A percentile compares a stretch with the other conserved stretches of the same genome.
Conservation (phyloP, 2,888 invertebrate genomes). For the Esperia sulphurella region DNA sequence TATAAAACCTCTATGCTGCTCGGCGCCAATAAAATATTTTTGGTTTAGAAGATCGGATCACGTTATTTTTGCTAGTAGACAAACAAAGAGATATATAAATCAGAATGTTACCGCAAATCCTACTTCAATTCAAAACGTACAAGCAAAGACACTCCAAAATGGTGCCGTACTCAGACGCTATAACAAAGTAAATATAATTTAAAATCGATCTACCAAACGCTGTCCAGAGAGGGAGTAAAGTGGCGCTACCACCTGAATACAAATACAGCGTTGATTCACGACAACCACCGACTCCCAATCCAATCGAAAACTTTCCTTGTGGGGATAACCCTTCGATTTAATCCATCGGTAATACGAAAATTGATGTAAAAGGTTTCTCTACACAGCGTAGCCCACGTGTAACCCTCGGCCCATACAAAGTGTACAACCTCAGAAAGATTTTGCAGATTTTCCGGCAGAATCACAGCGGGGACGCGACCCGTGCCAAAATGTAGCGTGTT, state of each 20-base stretch:
- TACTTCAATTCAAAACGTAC: too few relatives aligned
- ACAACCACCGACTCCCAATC: slow-evolving; percentile 50
- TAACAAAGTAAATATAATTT: slow-evolving; percentile 37
- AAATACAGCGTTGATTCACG: slow-evolving; percentile 74
- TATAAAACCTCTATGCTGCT: too few relatives aligned
- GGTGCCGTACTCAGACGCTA: neutral
- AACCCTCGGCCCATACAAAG: slow-evolving; percentile 60
- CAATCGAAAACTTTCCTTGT: slow-evolving; percentile 67
- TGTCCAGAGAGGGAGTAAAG: slow-evolving; percentile 52
- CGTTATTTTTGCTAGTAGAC: too few relatives aligned
- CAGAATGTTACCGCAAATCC: too few relatives aligned
- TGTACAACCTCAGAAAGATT: slow-evolving; percentile 48
- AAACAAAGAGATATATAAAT: too few relatives aligned
- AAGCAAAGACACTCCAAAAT: neutral
- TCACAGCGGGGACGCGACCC: slow-evolving; percentile 44
- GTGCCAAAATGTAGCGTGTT: slow-evolving; percentile 61
- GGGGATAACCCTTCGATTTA: slow-evolving; percentile 69
- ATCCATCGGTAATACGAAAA: slow-evolving; percentile 78
- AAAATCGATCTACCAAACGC: slow-evolving; percentile 47
- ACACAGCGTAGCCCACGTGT: slow-evolving; percentile 37
- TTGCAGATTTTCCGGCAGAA: slow-evolving; percentile 59
- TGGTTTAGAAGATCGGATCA: too few relatives aligned
- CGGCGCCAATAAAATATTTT: too few relatives aligned
- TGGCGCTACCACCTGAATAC: slow-evolving; percentile 62
- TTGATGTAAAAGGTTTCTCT: slow-evolving; percentile 71